Evolutionary conservation across 2,888 invertebrate genomes (phyloP).

Genomic region (Ennomos erosarius): DNA sequence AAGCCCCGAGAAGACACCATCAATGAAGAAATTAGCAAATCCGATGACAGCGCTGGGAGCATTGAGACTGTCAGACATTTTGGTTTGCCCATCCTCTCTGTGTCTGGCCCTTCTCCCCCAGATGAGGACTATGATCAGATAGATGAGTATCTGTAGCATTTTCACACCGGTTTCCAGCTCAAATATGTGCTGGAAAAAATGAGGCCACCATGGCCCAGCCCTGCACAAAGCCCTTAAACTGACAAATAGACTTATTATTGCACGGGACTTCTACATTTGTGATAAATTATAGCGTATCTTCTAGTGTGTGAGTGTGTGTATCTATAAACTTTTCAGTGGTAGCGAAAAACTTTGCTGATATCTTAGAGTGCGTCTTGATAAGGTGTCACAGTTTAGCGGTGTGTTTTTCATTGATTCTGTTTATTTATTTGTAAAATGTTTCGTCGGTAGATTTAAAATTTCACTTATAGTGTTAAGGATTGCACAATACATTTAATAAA

Average conservation of each 20-base stretch:
- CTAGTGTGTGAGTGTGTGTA: constrained; percentile 25
- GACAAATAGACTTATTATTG: constrained; percentile 53
- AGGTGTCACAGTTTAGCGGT: constrained; percentile 76
- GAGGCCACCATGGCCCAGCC: constrained; percentile 76
- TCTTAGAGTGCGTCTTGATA: constrained; percentile 69
- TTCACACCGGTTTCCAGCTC: constrained; percentile 80
- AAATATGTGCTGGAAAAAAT: constrained; percentile 81
- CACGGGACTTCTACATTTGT: constrained; percentile 58
- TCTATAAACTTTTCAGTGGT: constrained; percentile 53
- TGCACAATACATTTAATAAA: constrained; percentile 75
- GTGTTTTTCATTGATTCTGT: constrained; percentile 63
- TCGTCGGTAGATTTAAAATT: constrained; percentile 50
- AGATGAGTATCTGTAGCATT: constrained; percentile 87
- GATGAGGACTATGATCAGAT: constrained; percentile 88
- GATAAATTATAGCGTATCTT: constrained; percentile 52
- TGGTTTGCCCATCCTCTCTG: constrained; percentile 90
- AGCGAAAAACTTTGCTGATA: constrained; percentile 53
- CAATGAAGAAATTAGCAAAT: constrained; percentile 76
- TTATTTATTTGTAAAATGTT: constrained; percentile 39
- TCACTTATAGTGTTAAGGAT: constrained; percentile 65
- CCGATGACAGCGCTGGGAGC: constrained; percentile 74
- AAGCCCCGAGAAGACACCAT: constrained; percentile 78
- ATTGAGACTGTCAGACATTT: constrained; percentile 86
- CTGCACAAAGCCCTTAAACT: constrained; percentile 72
- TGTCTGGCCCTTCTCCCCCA: constrained; percentile 92